Percentiles rank a stretch among this genome's conserved stretches.
Conservation (phyloP, 2,113 vertebrate genomes). For the Sceloporus undulatus region DNA sequence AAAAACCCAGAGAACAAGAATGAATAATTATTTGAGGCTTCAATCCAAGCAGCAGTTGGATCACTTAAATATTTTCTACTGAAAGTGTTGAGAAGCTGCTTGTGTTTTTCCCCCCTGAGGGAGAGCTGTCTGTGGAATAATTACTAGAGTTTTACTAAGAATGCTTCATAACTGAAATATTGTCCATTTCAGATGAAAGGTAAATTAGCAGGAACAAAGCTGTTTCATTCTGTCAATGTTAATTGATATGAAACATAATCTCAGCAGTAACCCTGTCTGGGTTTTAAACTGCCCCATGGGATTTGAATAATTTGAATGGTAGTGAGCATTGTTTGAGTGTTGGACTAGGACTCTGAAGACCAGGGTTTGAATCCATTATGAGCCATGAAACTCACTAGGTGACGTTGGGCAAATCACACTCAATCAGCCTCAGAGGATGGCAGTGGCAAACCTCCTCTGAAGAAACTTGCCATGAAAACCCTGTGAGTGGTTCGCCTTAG, state of each 20-base stretch:
- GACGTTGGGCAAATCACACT: too few species aligned
- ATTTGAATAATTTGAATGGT: neutral
- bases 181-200: neutral
- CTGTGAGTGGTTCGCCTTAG: too few species aligned
- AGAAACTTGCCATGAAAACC: too few species aligned
- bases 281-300: neutral
- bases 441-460: too few species aligned
- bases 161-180: conserved; percentile 23
- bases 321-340: neutral
- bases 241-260: neutral
- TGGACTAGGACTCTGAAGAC: too few species aligned
- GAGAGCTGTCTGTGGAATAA: conserved; percentile 10
- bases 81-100: neutral
- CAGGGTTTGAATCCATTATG: too few species aligned
- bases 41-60: conserved; percentile 8
- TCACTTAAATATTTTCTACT: neutral
- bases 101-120: neutral
- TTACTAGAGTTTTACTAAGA: neutral
- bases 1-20: conserved; percentile 4
- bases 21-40: conserved; percentile 11
- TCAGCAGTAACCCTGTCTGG: neutral
- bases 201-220: neutral
- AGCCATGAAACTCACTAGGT: too few species aligned
- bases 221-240: neutral
- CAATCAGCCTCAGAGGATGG: too few species aligned